A percentile compares a stretch with the other conserved stretches of the same genome.
phyloP scores from a whole-genome alignment of 2,113 vertebrate species.

The Microtus pennsylvanicus region DNA sequence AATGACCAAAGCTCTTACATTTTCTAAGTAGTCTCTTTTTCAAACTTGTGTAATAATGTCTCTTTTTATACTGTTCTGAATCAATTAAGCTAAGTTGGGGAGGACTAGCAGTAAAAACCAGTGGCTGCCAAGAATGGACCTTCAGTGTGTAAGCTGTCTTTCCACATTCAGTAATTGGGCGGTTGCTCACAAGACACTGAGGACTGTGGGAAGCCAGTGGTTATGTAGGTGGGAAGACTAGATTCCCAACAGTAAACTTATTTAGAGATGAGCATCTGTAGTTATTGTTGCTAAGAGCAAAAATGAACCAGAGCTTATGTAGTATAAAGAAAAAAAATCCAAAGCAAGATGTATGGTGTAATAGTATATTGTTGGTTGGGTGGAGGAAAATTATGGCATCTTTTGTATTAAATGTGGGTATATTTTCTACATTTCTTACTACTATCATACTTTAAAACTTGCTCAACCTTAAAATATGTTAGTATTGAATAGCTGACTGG shows the following conservation, averaged over 20 bases:
- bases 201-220: constrained; percentile 75
- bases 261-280: constrained; percentile 74
- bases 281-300: constrained; percentile 65
- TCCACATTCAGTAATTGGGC: constrained; percentile 78
- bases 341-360: constrained; percentile 60
- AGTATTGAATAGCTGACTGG: constrained; percentile 70
- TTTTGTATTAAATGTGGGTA: constrained; percentile 72
- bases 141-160: constrained; percentile 76
- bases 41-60: constrained; percentile 80
- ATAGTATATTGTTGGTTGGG: constrained; percentile 64
- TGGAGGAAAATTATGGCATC: constrained; percentile 70
- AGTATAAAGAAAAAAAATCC: constrained; percentile 56
- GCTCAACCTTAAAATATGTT: constrained; percentile 71
- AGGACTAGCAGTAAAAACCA: constrained; percentile 71
- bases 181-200: constrained; percentile 72
- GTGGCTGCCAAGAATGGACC: constrained; percentile 74
- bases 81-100: constrained; percentile 77
- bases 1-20: constrained; percentile 79
- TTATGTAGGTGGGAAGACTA: constrained; percentile 78
- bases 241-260: constrained; percentile 74
- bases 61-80: constrained; percentile 81
- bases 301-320: constrained; percentile 51
- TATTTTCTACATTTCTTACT: constrained; percentile 74
- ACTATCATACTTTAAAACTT: constrained; percentile 73
- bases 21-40: constrained; percentile 71